Conservation (phyloP, 2,888 invertebrate species). For the Agrochola lychnidis region DNA sequence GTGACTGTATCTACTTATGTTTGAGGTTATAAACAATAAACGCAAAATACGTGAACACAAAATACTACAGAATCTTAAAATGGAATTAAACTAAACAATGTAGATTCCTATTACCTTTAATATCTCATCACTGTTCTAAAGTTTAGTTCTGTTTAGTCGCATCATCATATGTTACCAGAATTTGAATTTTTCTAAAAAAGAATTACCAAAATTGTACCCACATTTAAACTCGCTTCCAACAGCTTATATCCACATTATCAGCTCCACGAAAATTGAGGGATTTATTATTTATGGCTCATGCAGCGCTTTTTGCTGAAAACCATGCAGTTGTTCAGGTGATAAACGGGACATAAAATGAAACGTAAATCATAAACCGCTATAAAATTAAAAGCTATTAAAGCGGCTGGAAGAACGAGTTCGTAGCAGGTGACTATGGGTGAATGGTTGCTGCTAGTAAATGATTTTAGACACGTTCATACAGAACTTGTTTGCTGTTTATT, state of each 20-base stretch:
- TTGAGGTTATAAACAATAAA: neutral
- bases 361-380: constrained; percentile 79
- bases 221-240: constrained; percentile 34
- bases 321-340: constrained; percentile 75
- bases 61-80: neutral
- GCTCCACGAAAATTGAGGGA: constrained; percentile 31
- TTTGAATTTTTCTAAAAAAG: neutral
- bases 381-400: constrained; percentile 76
- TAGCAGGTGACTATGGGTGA: constrained; percentile 54
- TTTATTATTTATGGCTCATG: constrained; percentile 55
- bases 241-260: constrained; percentile 36
- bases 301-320: constrained; percentile 71
- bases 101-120: neutral
- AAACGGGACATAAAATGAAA: constrained; percentile 74
- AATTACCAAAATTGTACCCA: constrained; percentile 1
- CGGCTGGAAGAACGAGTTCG: constrained; percentile 59
- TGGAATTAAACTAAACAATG: neutral
- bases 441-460: constrained; percentile 32
- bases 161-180: neutral
- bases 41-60: neutral
- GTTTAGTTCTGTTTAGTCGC: neutral
- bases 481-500: constrained; percentile 16
- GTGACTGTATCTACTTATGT: neutral
- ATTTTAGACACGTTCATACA: constrained; percentile 22
- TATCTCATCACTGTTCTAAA: neutral